Base-by-base conservation (phyloP, 2,888 invertebrate species). In the Tipula confusa region DNA sequence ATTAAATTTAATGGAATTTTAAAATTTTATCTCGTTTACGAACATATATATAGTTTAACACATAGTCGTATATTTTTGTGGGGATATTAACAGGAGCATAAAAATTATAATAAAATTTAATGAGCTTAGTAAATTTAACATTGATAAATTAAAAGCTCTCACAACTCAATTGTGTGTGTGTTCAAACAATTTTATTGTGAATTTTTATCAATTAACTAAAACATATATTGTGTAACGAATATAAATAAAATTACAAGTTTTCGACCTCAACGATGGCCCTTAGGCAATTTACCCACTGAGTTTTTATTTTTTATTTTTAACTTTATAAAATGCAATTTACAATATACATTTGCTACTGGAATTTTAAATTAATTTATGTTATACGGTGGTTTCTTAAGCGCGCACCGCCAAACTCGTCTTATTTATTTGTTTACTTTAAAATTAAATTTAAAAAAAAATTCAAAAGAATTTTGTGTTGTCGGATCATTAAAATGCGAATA, bases 391-490 rank as follows among this genome's bases (percentile, higher is more conserved):
- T 43, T n/a, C 64, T 1, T 24, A 33, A 9, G 33, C 24, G 18
- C 9, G 43, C 43, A 9, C 11, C 33, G 33, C n/a, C n/a, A n/a
- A n/a, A n/a, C n/a, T n/a, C 43, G 18, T 64, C 64, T 64, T 64
- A 64, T 64, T 64, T 64, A 64, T 64, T 64, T 64, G 64, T 64
- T 64, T 64, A 64, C 24, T 64, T 64, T 64, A 64, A 64, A 64
- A 64, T 64, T 24, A 64, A 64, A 64, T 64, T 64, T n/a, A n/a
- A n/a, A n/a, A n/a, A 24, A 6, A 9, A 64, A 24, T 64, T 64
- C 24, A 64, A 64, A 64, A 24, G 64, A 64, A 64, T n/a, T 64
- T 64, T 24, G 64, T 24, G 24, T 64, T n/a, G n/a, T n/a, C n/a
- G n/a, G 64, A 24, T 64, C 64, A 64, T 64, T 64, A 64, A 64